Evolutionary conservation across 2,888 invertebrate genomes (phyloP).

Genomic region (Chironomus tentans): DNA sequence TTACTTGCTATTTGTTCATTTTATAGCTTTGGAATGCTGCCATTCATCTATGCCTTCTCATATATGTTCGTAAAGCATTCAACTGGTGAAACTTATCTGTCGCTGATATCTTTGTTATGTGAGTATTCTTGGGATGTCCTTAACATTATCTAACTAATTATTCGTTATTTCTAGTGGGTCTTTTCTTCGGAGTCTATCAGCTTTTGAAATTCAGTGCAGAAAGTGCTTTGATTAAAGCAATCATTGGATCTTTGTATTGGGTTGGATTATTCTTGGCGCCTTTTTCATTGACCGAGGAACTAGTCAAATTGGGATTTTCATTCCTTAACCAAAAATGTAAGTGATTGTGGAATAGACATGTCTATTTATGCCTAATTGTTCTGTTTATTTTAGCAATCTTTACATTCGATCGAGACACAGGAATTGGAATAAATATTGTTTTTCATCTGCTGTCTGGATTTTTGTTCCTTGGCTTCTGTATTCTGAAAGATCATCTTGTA

Average conservation of each 20-base stretch:
- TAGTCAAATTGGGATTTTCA: background rate
- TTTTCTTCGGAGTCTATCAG: background rate
- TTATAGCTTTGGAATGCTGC: constrained; percentile 64
- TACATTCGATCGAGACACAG: constrained; percentile 45
- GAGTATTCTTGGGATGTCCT: too few relatives aligned
- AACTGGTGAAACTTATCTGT: constrained; percentile 63
- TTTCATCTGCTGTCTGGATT: constrained; percentile 50
- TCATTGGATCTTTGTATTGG: background rate
- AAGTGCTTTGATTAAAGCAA: too few relatives aligned
- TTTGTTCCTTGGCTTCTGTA: constrained; percentile 51
- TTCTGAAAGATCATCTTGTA: constrained; percentile 48
- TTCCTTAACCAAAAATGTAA: background rate
- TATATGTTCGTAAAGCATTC: constrained; percentile 63
- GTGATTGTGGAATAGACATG: too few relatives aligned
- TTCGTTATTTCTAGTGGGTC: background rate
- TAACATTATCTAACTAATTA: too few relatives aligned
- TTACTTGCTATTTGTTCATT: constrained; percentile 53
- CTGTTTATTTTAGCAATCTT: background rate
- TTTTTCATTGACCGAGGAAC: background rate
- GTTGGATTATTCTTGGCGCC: background rate
- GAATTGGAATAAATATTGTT: constrained; percentile 58
- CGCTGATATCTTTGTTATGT: constrained; percentile 40
- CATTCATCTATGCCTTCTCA: constrained; percentile 61
- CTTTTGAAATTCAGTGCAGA: background rate
- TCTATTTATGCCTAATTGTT: background rate